Evolutionary conservation across 2,888 invertebrate species (phyloP).

Genomic region (Acronicta aceris): DNA sequence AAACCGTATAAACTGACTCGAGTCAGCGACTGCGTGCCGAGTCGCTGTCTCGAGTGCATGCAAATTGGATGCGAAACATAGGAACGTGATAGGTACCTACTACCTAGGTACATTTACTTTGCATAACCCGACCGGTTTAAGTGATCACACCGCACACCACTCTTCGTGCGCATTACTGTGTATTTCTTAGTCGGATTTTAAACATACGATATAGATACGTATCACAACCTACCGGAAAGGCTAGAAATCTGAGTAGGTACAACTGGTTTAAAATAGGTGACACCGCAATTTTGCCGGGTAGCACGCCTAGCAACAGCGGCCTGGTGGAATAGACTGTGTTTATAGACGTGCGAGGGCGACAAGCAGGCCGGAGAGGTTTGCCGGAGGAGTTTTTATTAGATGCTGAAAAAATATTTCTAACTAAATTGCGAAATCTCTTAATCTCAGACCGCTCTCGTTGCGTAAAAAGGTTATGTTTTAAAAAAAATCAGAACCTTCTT

Average conservation of each 20-base stretch:
- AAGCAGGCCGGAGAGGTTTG: constrained; percentile 63
- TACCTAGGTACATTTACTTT: constrained; percentile 61
- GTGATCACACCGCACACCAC: constrained; percentile 19
- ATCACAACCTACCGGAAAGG: constrained; percentile 49
- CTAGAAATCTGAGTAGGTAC: constrained; percentile 20
- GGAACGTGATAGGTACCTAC: constrained; percentile 58
- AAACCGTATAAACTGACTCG: no score
- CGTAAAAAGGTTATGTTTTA: constrained; percentile 8
- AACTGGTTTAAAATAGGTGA: constrained; percentile 24
- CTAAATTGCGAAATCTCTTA: constrained; percentile 15
- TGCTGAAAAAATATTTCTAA: constrained; percentile 25
- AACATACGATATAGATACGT: neutral
- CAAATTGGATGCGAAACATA: constrained; percentile 71
- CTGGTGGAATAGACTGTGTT: constrained; percentile 48
- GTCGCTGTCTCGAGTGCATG: no score
- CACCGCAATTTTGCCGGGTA: constrained; percentile 58
- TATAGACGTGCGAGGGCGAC: constrained; percentile 64
- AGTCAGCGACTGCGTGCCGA: no score
- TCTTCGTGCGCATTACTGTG: constrained; percentile 24
- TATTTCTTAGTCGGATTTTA: constrained; percentile 56
- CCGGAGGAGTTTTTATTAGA: constrained; percentile 48
- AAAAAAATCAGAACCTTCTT: no score
- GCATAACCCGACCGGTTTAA: constrained; percentile 53
- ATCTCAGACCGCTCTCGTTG: constrained; percentile 3
- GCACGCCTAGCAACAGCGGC: constrained; percentile 65